Evolutionary conservation across 2,888 invertebrate species (phyloP).

Genomic region (Melipona beecheii): DNA sequence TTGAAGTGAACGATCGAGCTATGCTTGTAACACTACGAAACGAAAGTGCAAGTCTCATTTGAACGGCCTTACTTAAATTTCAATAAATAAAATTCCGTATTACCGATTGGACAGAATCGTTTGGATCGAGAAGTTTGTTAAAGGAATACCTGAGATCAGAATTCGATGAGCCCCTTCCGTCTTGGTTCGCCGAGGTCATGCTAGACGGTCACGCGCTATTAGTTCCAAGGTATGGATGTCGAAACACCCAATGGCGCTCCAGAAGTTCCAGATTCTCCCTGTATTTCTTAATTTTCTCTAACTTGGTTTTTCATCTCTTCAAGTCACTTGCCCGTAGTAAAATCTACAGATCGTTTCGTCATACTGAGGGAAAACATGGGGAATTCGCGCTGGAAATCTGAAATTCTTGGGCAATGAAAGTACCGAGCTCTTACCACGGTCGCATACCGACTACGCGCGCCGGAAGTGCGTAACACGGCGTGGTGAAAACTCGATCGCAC

Average conservation of each 20-base stretch:
- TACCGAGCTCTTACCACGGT: conserved; percentile 33
- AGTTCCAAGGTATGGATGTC: conserved; percentile 71
- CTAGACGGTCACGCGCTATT: conserved; percentile 73
- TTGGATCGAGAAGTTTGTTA: not conserved
- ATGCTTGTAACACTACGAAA: not conserved
- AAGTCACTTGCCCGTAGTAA: not conserved
- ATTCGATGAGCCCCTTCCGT: conserved; percentile 67
- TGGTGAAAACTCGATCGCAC: conserved; percentile 67
- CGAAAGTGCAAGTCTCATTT: not conserved
- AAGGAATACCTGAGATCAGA: conserved; percentile 42
- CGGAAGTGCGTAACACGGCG: conserved; percentile 61
- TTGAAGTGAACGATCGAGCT: not conserved
- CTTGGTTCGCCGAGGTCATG: conserved; percentile 69
- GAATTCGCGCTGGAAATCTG: conserved; percentile 53
- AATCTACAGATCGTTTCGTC: conserved; percentile 1
- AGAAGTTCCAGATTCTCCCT: conserved; percentile 53
- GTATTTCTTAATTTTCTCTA: not conserved
- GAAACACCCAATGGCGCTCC: conserved; percentile 58
- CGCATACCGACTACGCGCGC: conserved; percentile 22
- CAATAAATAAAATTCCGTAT: not conserved
- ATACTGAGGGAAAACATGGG: not conserved
- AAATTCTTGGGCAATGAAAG: conserved; percentile 53
- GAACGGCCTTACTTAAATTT: not conserved
- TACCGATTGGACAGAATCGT: not conserved
- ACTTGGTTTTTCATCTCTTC: no score